These are phyloP conservation scores for Drosophila parvula DNA, from an alignment of 1,140 invertebrate genomes.

Conservation along the genomic window DNA sequence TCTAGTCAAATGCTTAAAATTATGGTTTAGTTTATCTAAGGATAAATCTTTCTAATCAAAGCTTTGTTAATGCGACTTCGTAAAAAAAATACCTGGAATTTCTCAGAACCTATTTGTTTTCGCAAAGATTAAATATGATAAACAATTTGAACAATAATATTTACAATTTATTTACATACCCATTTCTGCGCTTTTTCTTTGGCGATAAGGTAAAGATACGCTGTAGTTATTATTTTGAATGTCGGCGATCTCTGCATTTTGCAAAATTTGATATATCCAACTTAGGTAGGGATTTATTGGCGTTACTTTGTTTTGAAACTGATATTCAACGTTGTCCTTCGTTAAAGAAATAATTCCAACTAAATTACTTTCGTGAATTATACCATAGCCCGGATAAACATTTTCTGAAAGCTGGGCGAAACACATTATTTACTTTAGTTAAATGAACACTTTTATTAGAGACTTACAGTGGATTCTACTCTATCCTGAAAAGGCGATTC, in stretches of 20 bases:
- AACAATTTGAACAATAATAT: conserved; percentile 20
- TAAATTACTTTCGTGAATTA: conserved; percentile 31
- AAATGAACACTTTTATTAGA: not conserved
- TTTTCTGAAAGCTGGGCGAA: not conserved
- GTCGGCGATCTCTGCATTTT: conserved; percentile 31
- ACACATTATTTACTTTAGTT: not conserved
- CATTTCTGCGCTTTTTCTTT: conserved; percentile 29
- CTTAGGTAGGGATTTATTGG: conserved; percentile 22
- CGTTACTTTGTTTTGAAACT: conserved; percentile 6
- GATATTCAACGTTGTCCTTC: not conserved
- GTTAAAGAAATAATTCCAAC: conserved; percentile 29
- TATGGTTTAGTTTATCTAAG: not conserved
- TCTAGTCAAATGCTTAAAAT: not conserved
- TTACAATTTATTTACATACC: conserved; percentile 21
- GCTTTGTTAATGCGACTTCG: not conserved
- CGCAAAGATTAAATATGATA: conserved; percentile 1
- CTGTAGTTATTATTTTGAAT: conserved; percentile 26
- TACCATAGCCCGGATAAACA: conserved; percentile 27
- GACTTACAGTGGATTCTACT: conserved; percentile 21
- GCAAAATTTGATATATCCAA: conserved; percentile 48
- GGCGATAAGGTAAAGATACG: conserved; percentile 36
- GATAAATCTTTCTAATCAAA: conserved; percentile 1
- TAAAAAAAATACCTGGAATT: conserved; percentile 4
- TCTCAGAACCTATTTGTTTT: conserved; percentile 23
- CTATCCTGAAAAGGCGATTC: conserved; percentile 2